Evolutionary conservation across 2,888 invertebrate species (phyloP).

Genomic region (Lydus trimaculatus): DNA sequence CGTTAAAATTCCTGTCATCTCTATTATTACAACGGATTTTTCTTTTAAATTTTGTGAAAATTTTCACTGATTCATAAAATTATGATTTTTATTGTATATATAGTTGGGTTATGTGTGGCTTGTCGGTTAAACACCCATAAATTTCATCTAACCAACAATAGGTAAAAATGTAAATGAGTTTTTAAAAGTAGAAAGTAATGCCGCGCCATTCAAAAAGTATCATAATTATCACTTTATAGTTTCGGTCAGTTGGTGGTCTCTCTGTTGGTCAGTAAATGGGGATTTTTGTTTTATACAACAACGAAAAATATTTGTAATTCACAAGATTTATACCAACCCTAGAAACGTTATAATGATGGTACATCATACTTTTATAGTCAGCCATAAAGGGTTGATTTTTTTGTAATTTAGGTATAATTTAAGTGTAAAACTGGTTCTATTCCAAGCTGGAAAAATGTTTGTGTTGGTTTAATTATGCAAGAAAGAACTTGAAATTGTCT

Average conservation of each 20-base stretch:
- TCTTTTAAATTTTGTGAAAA: background rate
- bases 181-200: background rate
- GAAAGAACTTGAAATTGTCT: background rate
- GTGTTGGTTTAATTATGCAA: background rate
- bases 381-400: background rate
- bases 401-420: background rate
- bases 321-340: background rate
- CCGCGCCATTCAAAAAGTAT: conserved; percentile 3
- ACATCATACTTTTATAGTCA: background rate
- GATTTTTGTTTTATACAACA: background rate
- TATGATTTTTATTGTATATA: background rate
- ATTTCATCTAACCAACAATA: background rate
- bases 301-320: background rate
- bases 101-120: background rate
- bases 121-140: background rate
- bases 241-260: background rate
- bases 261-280: background rate
- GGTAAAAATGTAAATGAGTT: conserved; percentile 8
- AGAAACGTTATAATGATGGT: background rate
- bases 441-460: background rate
- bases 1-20: background rate
- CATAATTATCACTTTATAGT: conserved; percentile 4
- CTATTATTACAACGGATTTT: background rate
- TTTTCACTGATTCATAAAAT: background rate
- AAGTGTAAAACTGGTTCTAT: background rate